Evolutionary conservation across 2,888 invertebrate genomes (phyloP).

Genomic region (Sminthurinus aureus): DNA sequence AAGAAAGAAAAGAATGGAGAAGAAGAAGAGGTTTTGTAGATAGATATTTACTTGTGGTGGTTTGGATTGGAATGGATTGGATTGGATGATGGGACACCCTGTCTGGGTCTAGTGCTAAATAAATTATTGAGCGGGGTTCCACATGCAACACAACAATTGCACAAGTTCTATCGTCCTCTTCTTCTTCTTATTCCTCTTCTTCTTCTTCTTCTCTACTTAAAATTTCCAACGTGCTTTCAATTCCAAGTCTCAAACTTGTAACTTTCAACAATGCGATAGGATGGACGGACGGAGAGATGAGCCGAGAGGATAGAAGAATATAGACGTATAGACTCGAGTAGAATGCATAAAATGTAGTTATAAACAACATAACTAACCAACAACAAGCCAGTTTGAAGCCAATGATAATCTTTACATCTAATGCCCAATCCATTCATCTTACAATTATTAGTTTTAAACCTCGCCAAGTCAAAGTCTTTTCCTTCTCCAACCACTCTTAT

Average conservation of each 20-base stretch:
- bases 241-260: not conserved
- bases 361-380: too few species aligned
- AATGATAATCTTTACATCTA: too few species aligned
- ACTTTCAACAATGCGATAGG: not conserved
- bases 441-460: not conserved
- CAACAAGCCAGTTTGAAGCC: too few species aligned
- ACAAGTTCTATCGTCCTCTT: slow-evolving; percentile 6
- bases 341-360: too few species aligned
- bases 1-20: too few species aligned
- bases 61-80: too few species aligned
- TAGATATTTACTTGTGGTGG: not conserved
- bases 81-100: slow-evolving; percentile 5
- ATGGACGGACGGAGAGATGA: too few species aligned
- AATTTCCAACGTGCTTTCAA: not conserved
- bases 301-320: not conserved
- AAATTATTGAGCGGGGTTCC: slow-evolving; percentile 10
- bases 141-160: slow-evolving; percentile 11
- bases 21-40: too few species aligned
- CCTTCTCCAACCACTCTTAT: not conserved
- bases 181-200: not conserved
- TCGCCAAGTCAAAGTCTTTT: not conserved
- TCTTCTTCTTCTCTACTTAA: not conserved
- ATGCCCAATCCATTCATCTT: not conserved
- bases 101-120: not conserved
- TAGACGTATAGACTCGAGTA: not conserved